A percentile compares a stretch with the other conserved stretches of the same genome.
phyloP scores from a whole-genome alignment of 2,888 invertebrate species.

The Schizotus pectinicornis region DNA sequence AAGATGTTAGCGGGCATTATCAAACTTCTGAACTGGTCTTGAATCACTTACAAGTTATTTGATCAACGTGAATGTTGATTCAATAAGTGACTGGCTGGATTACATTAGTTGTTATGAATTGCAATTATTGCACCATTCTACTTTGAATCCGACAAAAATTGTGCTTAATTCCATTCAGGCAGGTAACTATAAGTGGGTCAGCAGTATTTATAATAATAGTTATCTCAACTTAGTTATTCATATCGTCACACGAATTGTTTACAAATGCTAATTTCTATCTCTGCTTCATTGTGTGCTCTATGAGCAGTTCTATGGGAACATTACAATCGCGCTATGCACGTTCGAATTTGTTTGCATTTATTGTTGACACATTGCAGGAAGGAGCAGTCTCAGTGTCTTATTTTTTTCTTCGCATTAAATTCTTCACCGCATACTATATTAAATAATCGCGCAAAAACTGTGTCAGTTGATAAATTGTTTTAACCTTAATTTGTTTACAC shows the following conservation, averaged over 20 bases:
- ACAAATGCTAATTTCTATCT: conserved; percentile 25
- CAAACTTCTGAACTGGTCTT: neutral
- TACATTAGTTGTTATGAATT: neutral
- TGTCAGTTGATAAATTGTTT: conserved; percentile 9
- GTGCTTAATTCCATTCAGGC: conserved; percentile 46
- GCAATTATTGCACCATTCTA: conserved; percentile 32
- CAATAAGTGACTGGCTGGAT: too few relatives aligned
- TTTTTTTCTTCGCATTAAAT: neutral
- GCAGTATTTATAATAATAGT: conserved; percentile 45
- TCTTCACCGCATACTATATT: conserved; percentile 1
- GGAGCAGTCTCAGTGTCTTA: neutral
- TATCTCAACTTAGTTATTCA: conserved; percentile 39
- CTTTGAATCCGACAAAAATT: conserved; percentile 41
- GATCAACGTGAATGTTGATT: neutral
- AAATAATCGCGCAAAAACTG: neutral
- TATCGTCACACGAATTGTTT: conserved; percentile 35
- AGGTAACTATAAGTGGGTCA: conserved; percentile 48
- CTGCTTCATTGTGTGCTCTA: conserved; percentile 8
- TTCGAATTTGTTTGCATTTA: neutral
- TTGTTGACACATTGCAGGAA: neutral
- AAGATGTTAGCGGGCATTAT: neutral
- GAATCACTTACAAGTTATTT: neutral
- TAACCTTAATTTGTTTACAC: conserved; percentile 28
- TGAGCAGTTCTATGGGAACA: conserved; percentile 1
- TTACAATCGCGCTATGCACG: neutral